phyloP scores from a whole-genome alignment of 2,113 vertebrate genomes.

The Tragulus kanchil region DNA sequence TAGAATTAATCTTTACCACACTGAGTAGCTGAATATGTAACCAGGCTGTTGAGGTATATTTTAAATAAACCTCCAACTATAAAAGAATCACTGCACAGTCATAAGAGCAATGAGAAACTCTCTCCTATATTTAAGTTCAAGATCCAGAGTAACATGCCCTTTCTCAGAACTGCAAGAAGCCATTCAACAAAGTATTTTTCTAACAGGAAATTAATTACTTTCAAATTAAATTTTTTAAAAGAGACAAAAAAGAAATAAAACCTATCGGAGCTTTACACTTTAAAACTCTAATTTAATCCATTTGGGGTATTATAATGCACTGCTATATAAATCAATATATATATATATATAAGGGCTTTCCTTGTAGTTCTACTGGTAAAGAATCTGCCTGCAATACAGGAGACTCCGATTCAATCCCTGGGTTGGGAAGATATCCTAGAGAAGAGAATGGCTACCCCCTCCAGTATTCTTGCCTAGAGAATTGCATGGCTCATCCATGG shows the following conservation, averaged over 20 bases:
- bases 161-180: constrained; percentile 25
- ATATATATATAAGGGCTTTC: too few relatives aligned
- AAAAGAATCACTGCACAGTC: neutral
- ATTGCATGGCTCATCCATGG: too few relatives aligned
- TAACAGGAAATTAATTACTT: constrained; percentile 41
- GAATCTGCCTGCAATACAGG: too few relatives aligned
- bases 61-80: constrained; percentile 9
- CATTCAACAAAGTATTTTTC: constrained; percentile 10
- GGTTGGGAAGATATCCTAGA: too few relatives aligned
- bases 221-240: neutral
- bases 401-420: too few relatives aligned
- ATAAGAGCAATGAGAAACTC: neutral
- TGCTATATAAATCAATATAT: neutral
- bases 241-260: constrained; percentile 38
- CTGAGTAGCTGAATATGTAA: neutral
- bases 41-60: neutral
- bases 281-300: neutral
- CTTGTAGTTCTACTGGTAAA: too few relatives aligned
- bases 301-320: neutral
- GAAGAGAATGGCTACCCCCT: too few relatives aligned
- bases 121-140: neutral
- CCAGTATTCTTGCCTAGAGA: too few relatives aligned
- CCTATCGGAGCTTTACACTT: neutral
- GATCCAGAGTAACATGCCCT: neutral
- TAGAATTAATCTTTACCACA: constrained; percentile 19